These are phyloP conservation scores for Erynnis tages DNA, from an alignment of 2,888 invertebrate species.

Conservation along the genomic window DNA sequence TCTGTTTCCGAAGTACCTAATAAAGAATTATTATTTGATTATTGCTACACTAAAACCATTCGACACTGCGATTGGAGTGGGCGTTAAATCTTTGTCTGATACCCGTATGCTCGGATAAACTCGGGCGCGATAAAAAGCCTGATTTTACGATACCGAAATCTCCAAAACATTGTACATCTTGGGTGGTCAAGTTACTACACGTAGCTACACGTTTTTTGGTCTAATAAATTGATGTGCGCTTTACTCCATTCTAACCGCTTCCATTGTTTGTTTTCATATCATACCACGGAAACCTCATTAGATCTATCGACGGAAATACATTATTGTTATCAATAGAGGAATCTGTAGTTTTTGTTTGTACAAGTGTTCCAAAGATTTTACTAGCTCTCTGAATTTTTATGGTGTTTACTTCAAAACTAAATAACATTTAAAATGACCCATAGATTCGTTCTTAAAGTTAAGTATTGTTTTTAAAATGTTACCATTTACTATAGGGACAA, in stretches of 20 bases:
- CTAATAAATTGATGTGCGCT: slow-evolving; percentile 68
- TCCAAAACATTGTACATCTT: slow-evolving; percentile 74
- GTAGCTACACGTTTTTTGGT: slow-evolving; percentile 45
- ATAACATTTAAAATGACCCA: not conserved
- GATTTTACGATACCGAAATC: slow-evolving; percentile 75
- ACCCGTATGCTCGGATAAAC: slow-evolving; percentile 55
- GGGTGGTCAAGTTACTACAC: slow-evolving; percentile 66
- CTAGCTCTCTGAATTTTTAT: slow-evolving; percentile 1
- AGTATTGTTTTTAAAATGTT: too few species aligned
- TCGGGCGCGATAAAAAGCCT: slow-evolving; percentile 67
- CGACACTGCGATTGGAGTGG: slow-evolving; percentile 54
- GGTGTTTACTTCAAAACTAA: not conserved
- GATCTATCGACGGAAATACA: slow-evolving; percentile 32
- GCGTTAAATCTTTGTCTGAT: slow-evolving; percentile 69
- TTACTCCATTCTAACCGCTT: slow-evolving; percentile 48
- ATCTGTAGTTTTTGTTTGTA: slow-evolving; percentile 24
- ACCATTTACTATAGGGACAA: too few species aligned
- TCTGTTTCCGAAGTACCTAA: slow-evolving; percentile 1
- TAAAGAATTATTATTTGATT: slow-evolving; percentile 43
- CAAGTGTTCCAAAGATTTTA: slow-evolving; percentile 12
- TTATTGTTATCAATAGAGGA: slow-evolving; percentile 24
- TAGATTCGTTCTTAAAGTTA: too few species aligned
- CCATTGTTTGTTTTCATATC: slow-evolving; percentile 61
- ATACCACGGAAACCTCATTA: slow-evolving; percentile 51
- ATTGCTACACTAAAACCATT: slow-evolving; percentile 53